Conservation (phyloP, 2,888 invertebrate genomes). For the Autographa gamma region DNA sequence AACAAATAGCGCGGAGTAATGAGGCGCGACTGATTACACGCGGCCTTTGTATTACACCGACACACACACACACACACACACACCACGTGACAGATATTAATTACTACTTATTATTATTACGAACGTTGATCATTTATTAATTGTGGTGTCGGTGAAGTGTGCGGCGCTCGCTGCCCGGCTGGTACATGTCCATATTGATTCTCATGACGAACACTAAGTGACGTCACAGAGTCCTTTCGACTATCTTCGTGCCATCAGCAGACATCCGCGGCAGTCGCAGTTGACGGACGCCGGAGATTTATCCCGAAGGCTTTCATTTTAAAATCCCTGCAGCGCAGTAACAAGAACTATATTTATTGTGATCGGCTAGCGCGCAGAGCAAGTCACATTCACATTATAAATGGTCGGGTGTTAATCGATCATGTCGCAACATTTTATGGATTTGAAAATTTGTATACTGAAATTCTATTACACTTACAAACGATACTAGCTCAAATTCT, state of each 20-base stretch:
- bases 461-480: no score
- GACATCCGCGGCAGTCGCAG: background rate
- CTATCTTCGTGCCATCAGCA: background rate
- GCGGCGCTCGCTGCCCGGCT: background rate
- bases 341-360: background rate
- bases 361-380: background rate
- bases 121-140: background rate
- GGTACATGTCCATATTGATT: background rate
- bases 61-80: background rate
- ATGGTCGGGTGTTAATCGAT: background rate
- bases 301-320: background rate
- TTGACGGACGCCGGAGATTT: background rate
- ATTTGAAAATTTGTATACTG: background rate
- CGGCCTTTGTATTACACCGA: background rate
- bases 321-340: background rate
- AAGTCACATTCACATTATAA: background rate
- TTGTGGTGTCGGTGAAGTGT: background rate
- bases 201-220: background rate
- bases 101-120: constrained; percentile 3
- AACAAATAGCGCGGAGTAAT: constrained; percentile 1
- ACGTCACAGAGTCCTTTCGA: background rate
- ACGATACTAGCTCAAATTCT: no score
- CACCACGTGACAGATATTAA: background rate
- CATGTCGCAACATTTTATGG: background rate
- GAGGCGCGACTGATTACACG: constrained; percentile 6